Evolutionary conservation across 1,140 invertebrate genomes (phyloP).

Genomic region (Kradibia gibbosae): DNA sequence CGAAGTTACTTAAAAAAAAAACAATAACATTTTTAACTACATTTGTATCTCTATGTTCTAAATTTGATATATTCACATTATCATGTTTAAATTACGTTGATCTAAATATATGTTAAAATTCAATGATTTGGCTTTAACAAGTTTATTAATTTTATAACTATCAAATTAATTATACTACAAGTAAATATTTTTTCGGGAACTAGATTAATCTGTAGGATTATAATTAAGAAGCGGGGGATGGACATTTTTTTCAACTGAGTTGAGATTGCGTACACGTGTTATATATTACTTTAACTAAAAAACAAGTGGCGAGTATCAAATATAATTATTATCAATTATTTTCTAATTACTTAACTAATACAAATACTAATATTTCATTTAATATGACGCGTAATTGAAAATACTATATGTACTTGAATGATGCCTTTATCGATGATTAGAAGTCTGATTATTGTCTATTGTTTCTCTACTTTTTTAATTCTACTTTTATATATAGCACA

Average conservation of each 20-base stretch:
- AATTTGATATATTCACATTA: background rate
- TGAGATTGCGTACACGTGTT: background rate
- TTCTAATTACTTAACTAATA: constrained; percentile 39
- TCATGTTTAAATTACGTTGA: background rate
- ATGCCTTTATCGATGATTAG: constrained; percentile 40
- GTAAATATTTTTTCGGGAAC: background rate
- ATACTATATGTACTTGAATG: constrained; percentile 5
- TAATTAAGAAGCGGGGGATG: background rate
- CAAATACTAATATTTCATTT: background rate
- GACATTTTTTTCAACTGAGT: background rate
- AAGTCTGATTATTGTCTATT: background rate
- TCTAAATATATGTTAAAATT: too few relatives aligned
- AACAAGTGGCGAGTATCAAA: background rate
- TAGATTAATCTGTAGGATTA: background rate
- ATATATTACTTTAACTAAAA: background rate
- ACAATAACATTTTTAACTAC: background rate
- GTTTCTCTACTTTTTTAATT: background rate
- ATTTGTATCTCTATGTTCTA: background rate
- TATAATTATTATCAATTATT: constrained; percentile 39
- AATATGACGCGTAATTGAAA: too few relatives aligned
- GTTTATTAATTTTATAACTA: too few relatives aligned
- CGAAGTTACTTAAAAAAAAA: background rate
- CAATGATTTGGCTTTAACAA: too few relatives aligned
- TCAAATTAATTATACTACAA: too few relatives aligned
- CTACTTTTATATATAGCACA: too few relatives aligned